Base-by-base conservation (phyloP, 1,140 invertebrate species). In the Aporrectodea caliginosa region DNA sequence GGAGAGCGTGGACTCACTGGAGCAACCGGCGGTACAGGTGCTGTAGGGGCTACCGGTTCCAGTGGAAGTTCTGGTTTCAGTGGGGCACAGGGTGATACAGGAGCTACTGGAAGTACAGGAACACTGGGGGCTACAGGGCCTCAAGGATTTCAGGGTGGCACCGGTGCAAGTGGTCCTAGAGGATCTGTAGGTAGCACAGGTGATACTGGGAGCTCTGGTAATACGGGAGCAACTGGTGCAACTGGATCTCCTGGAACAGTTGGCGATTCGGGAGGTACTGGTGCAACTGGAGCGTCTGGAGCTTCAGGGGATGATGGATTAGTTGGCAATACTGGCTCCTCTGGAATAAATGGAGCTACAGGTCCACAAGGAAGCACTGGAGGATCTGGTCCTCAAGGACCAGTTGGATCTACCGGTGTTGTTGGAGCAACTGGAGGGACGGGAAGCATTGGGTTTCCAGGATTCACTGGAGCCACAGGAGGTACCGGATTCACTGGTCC, bases 181-280 rank as follows among this genome's bases (percentile, higher is more conserved):
- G n/a, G n/a, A n/a, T n/a, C n/a, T n/a, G n/a, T n/a, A n/a, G n/a
- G n/a, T n/a, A n/a, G n/a, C n/a, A n/a, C n/a, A n/a, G n/a, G n/a
- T n/a, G n/a, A n/a, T n/a, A n/a, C n/a, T n/a, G n/a, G n/a, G n/a
- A n/a, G n/a, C n/a, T n/a, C n/a, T n/a, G n/a, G n/a, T n/a, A n/a
- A n/a, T n/a, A n/a, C n/a, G n/a, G n/a, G n/a, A n/a, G n/a, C 73
- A 74, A 31, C 73, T 74, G 73, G 73, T 14, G 27, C 27, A 16
- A 14, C 58, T 68, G 58, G 58, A 16, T 68, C 58, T 16, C 14
- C 14, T 16, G 58, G 58, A 16, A 33, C 31, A 30, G n/a, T n/a
- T 2, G 73, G 73, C 12, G n/a, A 74, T 31, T n/a, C 31, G 6
- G 73, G 73, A 31, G 2, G 14, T 12, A 31, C 30, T 33, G 73